Evolutionary conservation across 2,113 vertebrate species (phyloP).

Genomic region (Fulmarus glacialis): DNA sequence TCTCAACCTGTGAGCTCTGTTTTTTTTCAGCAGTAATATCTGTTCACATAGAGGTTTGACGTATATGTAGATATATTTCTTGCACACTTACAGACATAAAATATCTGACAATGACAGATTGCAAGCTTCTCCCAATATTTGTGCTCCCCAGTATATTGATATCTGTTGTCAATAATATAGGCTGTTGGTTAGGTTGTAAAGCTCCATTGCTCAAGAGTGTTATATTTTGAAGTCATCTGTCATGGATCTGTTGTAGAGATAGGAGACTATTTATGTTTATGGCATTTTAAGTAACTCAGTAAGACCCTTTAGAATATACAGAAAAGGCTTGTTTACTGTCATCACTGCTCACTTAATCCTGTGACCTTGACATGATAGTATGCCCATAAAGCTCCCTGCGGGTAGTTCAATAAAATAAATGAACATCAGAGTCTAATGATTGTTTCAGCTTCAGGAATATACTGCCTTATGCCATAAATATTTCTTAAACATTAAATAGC

Average conservation of each 20-base stretch:
- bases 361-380: conserved; percentile 67
- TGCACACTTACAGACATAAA: background rate
- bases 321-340: conserved; percentile 72
- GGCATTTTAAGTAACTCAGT: conserved; percentile 78
- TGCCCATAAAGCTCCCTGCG: conserved; percentile 60
- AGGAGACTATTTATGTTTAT: conserved; percentile 76
- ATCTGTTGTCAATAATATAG: conserved; percentile 40
- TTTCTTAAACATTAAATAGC: background rate
- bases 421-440: conserved; percentile 52
- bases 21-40: background rate
- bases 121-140: background rate
- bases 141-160: background rate
- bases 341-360: conserved; percentile 75
- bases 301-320: conserved; percentile 71
- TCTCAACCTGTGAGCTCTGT: background rate
- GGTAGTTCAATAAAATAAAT: conserved; percentile 65
- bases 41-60: background rate
- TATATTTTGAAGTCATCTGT: conserved; percentile 70
- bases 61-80: background rate
- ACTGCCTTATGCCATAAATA: background rate
- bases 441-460: conserved; percentile 60
- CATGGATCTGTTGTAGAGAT: conserved; percentile 48
- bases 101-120: background rate
- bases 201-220: conserved; percentile 50
- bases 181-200: conserved; percentile 21